Percentiles rank a stretch among this genome's conserved stretches.
These are phyloP conservation scores for Drosophila arizonae DNA, from an alignment of 1,140 invertebrate species.

Conservation along the genomic window DNA sequence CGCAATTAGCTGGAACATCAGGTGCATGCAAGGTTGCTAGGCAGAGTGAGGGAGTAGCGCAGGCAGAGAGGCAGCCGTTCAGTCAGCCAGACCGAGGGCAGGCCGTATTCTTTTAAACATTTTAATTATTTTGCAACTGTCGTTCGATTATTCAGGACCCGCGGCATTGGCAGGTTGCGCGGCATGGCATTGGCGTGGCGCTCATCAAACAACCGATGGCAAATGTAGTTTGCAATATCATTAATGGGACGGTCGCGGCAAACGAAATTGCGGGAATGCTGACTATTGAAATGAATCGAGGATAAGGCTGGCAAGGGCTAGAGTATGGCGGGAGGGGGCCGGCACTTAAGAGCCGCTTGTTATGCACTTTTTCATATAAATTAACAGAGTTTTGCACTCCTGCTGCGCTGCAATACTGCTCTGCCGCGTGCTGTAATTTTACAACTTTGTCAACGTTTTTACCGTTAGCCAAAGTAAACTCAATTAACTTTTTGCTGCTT, in stretches of 20 bases:
- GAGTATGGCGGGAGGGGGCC: no score
- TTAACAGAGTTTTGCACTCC: conserved; percentile 56
- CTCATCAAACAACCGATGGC: conserved; percentile 52
- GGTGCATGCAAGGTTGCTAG: neutral
- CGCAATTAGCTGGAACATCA: conserved; percentile 39
- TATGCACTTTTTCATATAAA: conserved; percentile 70
- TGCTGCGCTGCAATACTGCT: conserved; percentile 14
- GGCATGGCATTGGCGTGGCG: neutral
- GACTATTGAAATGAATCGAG: conserved; percentile 10
- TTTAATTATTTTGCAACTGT: conserved; percentile 47
- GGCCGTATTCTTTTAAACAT: conserved; percentile 25
- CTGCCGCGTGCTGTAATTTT: conserved; percentile 53
- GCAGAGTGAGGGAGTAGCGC: neutral
- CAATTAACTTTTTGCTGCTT: conserved; percentile 76
- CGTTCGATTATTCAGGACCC: conserved; percentile 29
- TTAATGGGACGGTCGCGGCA: conserved; percentile 35
- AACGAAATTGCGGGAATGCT: conserved; percentile 45
- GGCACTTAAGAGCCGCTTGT: conserved; percentile 35
- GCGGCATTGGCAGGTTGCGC: neutral
- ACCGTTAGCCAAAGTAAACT: conserved; percentile 71
- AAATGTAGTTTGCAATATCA: conserved; percentile 70
- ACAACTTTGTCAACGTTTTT: conserved; percentile 79
- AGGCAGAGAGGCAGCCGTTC: neutral
- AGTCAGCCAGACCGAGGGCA: neutral
- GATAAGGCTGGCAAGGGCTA: neutral